Conservation (phyloP, 2,113 vertebrate species). For the Gobio gobio region DNA sequence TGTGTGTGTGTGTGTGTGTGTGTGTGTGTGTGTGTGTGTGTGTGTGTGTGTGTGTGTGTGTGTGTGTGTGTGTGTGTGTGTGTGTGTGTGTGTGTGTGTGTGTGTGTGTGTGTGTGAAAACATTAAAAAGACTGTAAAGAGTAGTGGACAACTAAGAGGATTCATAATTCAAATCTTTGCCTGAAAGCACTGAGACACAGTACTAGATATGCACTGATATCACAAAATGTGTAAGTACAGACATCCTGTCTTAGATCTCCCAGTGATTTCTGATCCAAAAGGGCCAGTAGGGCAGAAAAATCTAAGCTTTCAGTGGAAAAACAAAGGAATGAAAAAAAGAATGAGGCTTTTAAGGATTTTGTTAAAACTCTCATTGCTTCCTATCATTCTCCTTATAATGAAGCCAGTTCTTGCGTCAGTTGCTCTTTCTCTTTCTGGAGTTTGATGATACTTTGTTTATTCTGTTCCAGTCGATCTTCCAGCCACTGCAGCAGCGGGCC, state of each 20-base stretch:
- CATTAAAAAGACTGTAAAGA: too few relatives aligned
- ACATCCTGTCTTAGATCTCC: background rate
- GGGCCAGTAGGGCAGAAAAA: background rate
- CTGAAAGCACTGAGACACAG: background rate
- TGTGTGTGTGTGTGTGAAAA: too few relatives aligned
- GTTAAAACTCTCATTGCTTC: background rate
- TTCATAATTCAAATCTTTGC: background rate
- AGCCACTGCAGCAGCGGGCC: slow-evolving; percentile 96
- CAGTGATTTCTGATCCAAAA: background rate
- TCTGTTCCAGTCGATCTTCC: slow-evolving; percentile 95
- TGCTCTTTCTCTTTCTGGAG: slow-evolving; percentile 89
- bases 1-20: too few relatives aligned
- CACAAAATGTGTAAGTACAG: background rate
- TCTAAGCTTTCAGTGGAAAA: slow-evolving; percentile 2
- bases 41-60: too few relatives aligned
- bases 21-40: too few relatives aligned
- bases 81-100: too few relatives aligned
- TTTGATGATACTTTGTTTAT: slow-evolving; percentile 85
- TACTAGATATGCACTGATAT: background rate
- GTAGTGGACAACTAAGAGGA: too few relatives aligned
- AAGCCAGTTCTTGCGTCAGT: slow-evolving; percentile 85
- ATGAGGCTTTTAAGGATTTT: background rate
- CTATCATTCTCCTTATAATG: slow-evolving; percentile 70
- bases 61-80: too few relatives aligned
- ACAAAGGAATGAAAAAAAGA: background rate